Evolutionary conservation across 2,113 vertebrate species (phyloP).

Genomic region (Struthio camelus): DNA sequence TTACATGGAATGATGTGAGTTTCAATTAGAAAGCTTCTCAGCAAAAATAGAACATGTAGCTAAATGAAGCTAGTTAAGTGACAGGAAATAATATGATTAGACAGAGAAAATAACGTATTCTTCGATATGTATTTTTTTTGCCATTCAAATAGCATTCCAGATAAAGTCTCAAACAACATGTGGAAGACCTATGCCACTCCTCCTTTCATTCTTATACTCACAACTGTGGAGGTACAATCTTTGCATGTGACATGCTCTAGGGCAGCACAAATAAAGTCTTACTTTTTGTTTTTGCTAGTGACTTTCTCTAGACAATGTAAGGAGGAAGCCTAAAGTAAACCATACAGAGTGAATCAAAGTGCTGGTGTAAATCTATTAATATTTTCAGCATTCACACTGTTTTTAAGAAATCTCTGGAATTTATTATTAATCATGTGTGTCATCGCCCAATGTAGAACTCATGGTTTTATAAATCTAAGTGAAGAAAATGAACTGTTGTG

Average conservation of each 20-base stretch:
- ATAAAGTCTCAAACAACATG: neutral
- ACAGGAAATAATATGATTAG: neutral
- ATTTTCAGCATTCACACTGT: neutral
- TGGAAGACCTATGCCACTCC: neutral
- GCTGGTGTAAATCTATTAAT: neutral
- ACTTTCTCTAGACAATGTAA: neutral
- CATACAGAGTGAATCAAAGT: neutral
- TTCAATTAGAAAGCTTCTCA: constrained; percentile 8
- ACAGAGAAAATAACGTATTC: neutral
- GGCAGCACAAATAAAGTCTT: neutral
- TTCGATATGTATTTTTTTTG: neutral
- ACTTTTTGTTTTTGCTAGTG: neutral
- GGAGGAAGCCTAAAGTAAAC: neutral
- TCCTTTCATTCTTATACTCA: neutral
- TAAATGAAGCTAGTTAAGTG: neutral
- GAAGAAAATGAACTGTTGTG: neutral
- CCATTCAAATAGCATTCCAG: neutral
- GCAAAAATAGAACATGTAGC: neutral
- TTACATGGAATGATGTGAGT: neutral
- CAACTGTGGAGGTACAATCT: neutral
- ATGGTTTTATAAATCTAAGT: neutral
- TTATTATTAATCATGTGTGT: neutral
- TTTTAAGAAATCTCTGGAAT: neutral
- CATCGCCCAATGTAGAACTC: neutral
- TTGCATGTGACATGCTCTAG: neutral